Evolutionary conservation across 2,888 invertebrate genomes (phyloP), one percentile per base, ranked within the genome.

Genomic region (Drosophila nigritarsus): DNA sequence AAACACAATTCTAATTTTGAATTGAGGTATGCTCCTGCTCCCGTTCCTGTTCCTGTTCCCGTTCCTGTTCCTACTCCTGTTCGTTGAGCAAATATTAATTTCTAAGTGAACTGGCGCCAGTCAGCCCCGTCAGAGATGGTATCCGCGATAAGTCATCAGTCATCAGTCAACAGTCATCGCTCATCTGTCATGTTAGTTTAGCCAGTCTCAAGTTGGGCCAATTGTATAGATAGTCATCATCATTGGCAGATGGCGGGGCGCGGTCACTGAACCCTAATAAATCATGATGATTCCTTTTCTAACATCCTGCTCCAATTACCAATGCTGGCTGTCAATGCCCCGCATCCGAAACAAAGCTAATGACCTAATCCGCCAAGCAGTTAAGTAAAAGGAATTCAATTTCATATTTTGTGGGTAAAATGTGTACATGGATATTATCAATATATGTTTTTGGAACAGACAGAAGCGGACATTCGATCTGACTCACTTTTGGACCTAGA

Each of bases 121-220:
- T 18, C 38, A 9, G 20, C 8, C 30, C 20, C 18, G 3, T 15
- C 32, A 29, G 15, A 53, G 15, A 2, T 24, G 34, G 11, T 24
- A 18, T 34, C 54, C 9, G 24, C 11, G 24, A 34, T 24, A 15
- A 36, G 54, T 36, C n/a, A 38, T 15, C 38, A 36, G 54, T 36
- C n/a, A 38, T 15, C 38, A 27, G 55, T 29, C 55, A 55, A 11
- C 42, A 30, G 9, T 42, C 42, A 42, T 30, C 56, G 29, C 8
- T 56, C 56, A 55, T 40, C 29, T 30, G 54, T 36, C 54, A 24
- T 30, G 20, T 29, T 20, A 32, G 20, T 40, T 56, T 40, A 15
- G 56, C 29, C 40, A 24, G 13, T 15, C 27, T 40, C n/a, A 29
- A 40, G 40, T n/a, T 30, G 29, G 29, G 1, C 6, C 53, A 54